A percentile compares a stretch with the other conserved stretches of the same genome.
phyloP scores from a whole-genome alignment of 1,140 invertebrate genomes.

The Pseudomyrmex pallidus region DNA sequence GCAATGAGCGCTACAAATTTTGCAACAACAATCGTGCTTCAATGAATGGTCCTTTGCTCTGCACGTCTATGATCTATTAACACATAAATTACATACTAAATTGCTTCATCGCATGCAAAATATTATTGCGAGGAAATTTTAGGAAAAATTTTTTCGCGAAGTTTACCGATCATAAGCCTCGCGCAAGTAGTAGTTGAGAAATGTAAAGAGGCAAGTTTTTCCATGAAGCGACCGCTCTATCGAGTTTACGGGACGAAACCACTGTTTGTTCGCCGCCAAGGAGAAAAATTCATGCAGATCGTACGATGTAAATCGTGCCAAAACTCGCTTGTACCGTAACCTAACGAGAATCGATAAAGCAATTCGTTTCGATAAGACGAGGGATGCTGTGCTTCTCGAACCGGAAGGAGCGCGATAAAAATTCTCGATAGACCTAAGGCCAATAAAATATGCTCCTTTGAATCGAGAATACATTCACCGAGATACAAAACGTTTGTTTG shows the following conservation, averaged over 20 bases:
- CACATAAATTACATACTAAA: background rate
- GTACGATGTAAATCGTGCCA: slow-evolving; percentile 6
- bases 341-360: slow-evolving; percentile 32
- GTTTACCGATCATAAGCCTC: background rate
- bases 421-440: background rate
- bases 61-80: background rate
- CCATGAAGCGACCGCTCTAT: background rate
- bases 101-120: background rate
- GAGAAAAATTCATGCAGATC: slow-evolving; percentile 1
- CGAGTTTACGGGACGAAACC: background rate
- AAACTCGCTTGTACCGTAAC: background rate
- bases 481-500: background rate
- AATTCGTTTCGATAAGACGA: slow-evolving; percentile 24
- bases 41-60: background rate
- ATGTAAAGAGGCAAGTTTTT: background rate
- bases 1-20: background rate
- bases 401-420: background rate
- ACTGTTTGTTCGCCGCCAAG: background rate
- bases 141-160: background rate
- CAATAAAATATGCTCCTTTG: slow-evolving; percentile 6
- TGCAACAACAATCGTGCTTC: background rate
- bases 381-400: background rate
- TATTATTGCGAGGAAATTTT: background rate
- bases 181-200: background rate
- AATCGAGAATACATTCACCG: background rate